phyloP scores from a whole-genome alignment of 2,113 vertebrate genomes.

The Talpa occidentalis region DNA sequence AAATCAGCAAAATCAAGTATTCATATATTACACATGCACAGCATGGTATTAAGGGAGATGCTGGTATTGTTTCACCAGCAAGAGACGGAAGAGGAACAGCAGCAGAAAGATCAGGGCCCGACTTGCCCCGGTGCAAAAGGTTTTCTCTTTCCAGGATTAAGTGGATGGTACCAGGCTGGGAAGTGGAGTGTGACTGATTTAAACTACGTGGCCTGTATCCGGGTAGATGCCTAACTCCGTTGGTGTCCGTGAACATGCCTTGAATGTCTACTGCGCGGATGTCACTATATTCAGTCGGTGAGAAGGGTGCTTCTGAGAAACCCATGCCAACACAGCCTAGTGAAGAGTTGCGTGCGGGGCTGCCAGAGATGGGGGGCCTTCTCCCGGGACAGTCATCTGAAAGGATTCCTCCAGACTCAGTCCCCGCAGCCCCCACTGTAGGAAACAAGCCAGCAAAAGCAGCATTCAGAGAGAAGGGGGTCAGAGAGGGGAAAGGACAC shows the following conservation, averaged over 20 bases:
- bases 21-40: not conserved
- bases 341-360: conserved; percentile 11
- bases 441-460: conserved; percentile 71
- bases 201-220: conserved; percentile 39
- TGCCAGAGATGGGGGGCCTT: conserved; percentile 41
- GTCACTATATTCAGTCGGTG: not conserved
- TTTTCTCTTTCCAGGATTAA: conserved; percentile 55
- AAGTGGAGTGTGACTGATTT: not conserved
- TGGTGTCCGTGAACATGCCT: conserved; percentile 23
- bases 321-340: not conserved
- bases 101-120: conserved; percentile 68
- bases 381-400: not conserved
- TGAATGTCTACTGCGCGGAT: conserved; percentile 33
- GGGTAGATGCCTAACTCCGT: not conserved
- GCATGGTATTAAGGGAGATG: not conserved
- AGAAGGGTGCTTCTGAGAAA: conserved; percentile 59
- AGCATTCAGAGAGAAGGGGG: conserved; percentile 67
- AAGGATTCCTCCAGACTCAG: conserved; percentile 53
- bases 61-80: conserved; percentile 42
- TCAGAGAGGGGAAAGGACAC: conserved; percentile 35
- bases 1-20: conserved; percentile 42
- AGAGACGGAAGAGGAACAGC: conserved; percentile 69
- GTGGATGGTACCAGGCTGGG: not conserved
- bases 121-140: not conserved
- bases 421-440: conserved; percentile 14